Evolutionary conservation across 1,140 invertebrate genomes (phyloP).

Genomic region (Asobara japonica): DNA sequence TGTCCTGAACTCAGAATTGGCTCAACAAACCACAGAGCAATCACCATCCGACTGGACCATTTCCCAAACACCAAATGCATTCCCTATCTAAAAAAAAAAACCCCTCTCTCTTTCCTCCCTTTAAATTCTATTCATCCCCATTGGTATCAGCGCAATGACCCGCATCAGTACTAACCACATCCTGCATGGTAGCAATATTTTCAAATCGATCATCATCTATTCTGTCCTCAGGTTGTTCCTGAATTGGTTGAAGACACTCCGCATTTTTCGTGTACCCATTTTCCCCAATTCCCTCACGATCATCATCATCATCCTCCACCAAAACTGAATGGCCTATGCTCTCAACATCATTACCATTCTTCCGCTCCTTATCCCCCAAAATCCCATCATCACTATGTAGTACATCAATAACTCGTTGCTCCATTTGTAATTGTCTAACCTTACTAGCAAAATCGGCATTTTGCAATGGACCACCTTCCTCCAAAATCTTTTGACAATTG

Average conservation of each 20-base stretch:
- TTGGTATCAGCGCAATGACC: conserved; percentile 30
- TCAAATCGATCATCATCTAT: conserved; percentile 31
- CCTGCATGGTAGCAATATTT: not conserved
- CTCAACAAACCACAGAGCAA: not conserved
- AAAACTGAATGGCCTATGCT: conserved; percentile 33
- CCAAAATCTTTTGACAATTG: conserved; percentile 44
- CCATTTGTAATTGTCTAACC: conserved; percentile 52
- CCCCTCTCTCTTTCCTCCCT: not conserved
- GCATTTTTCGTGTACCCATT: conserved; percentile 37
- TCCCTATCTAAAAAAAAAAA: not conserved
- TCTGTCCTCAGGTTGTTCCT: conserved; percentile 42
- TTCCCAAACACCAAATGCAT: not conserved
- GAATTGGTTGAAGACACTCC: conserved; percentile 40
- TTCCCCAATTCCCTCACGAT: conserved; percentile 21
- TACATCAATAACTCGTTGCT: conserved; percentile 51
- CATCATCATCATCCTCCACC: conserved; percentile 30
- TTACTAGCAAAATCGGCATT: conserved; percentile 49
- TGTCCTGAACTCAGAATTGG: not conserved
- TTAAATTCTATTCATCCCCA: conserved; percentile 31
- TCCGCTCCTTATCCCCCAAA: conserved; percentile 28
- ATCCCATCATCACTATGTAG: conserved; percentile 44
- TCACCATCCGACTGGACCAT: not conserved
- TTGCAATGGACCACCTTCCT: not conserved
- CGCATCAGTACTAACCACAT: conserved; percentile 30
- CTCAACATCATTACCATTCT: conserved; percentile 26